Conservation (phyloP, 1,140 invertebrate genomes). For the Drosophila littoralis region DNA sequence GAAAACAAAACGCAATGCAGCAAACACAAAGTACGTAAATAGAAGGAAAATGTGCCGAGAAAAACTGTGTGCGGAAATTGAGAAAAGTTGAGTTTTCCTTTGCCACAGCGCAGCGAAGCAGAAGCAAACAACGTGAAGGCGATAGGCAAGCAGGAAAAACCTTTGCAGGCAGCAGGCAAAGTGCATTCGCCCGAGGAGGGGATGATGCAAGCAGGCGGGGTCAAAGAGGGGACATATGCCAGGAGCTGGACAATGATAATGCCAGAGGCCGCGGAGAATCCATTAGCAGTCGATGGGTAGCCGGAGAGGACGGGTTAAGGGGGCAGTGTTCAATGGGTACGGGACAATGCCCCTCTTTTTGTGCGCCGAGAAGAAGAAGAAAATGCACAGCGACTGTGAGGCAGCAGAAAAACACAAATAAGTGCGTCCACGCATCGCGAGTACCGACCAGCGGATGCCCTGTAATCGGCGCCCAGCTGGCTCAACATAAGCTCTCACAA, state of each 20-base stretch:
- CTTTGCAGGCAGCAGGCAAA: slow-evolving; percentile 60
- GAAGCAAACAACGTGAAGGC: slow-evolving; percentile 24
- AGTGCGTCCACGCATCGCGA: background rate
- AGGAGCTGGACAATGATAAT: slow-evolving; percentile 65
- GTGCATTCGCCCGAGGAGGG: slow-evolving; percentile 66
- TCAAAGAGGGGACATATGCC: slow-evolving; percentile 14
- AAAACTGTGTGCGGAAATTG: slow-evolving; percentile 6
- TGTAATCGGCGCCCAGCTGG: background rate
- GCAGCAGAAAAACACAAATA: slow-evolving; percentile 14
- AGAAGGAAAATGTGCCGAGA: slow-evolving; percentile 48
- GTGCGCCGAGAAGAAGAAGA: slow-evolving; percentile 12
- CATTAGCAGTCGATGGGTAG: slow-evolving; percentile 54
- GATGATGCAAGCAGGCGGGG: background rate
- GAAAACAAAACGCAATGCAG: slow-evolving; percentile 26
- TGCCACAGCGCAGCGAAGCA: slow-evolving; percentile 1
- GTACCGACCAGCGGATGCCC: background rate
- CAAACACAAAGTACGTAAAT: slow-evolving; percentile 48
- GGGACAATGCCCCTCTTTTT: slow-evolving; percentile 45
- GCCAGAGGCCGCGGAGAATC: slow-evolving; percentile 48
- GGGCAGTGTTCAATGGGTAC: slow-evolving; percentile 28
- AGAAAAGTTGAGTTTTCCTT: slow-evolving; percentile 22
- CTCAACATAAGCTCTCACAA: no score
- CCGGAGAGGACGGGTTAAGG: background rate
- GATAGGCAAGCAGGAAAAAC: slow-evolving; percentile 62
- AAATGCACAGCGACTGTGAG: slow-evolving; percentile 22